Percentiles rank a stretch among this genome's conserved stretches.
Evolutionary conservation across 2,888 invertebrate species (phyloP).

Genomic region (Invenusta paracnida): DNA sequence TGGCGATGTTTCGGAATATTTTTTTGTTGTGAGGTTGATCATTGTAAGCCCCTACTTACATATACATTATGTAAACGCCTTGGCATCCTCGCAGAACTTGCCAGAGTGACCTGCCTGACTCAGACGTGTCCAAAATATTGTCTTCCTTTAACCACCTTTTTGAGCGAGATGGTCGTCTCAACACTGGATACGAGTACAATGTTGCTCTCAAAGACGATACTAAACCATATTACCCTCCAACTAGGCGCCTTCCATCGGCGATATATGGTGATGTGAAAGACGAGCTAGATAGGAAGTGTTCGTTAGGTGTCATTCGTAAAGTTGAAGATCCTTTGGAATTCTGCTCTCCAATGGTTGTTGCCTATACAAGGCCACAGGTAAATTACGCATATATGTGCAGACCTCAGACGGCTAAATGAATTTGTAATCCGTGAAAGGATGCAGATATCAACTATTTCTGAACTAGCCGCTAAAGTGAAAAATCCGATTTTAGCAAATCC

Average conservation of each 20-base stretch:
- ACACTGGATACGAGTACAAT: not conserved
- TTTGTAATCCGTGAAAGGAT: too few relatives aligned
- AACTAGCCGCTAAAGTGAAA: too few relatives aligned
- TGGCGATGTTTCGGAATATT: too few relatives aligned
- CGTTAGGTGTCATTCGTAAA: not conserved
- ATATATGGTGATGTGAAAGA: not conserved
- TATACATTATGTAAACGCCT: not conserved
- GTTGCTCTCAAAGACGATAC: not conserved
- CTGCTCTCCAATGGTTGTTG: not conserved
- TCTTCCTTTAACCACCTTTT: not conserved
- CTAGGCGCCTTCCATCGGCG: not conserved
- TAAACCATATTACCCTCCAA: not conserved
- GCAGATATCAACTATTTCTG: too few relatives aligned
- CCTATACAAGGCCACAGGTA: not conserved
- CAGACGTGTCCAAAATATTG: not conserved
- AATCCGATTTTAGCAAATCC: too few relatives aligned
- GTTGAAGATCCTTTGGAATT: not conserved
- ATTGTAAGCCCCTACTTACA: not conserved
- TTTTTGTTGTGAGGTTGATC: not conserved
- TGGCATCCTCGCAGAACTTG: not conserved
- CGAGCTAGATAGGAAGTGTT: not conserved
- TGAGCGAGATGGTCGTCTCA: not conserved
- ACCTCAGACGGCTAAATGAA: not conserved
- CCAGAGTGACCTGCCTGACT: not conserved
- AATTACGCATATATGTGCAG: conserved; percentile 15